A percentile compares a stretch with the other conserved stretches of the same genome.
Conservation (phyloP, 2,888 invertebrate genomes). For the Amblyjoppa fuscipennis region DNA sequence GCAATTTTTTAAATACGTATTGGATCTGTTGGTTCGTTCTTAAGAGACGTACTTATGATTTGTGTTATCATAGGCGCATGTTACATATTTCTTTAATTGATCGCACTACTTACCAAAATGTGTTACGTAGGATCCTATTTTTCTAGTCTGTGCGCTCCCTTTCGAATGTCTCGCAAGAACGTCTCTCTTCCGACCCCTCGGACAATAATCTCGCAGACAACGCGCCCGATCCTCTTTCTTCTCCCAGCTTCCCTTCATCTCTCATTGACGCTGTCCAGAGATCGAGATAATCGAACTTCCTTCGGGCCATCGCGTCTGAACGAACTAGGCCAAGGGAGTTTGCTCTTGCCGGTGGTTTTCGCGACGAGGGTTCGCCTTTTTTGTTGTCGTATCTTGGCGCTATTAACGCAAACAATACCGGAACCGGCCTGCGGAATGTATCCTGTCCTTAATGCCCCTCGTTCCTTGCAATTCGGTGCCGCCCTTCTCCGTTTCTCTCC, state of each 20-base stretch:
- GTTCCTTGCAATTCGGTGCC: slow-evolving; percentile 63
- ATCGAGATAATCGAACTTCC: slow-evolving; percentile 83
- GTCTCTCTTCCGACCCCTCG: slow-evolving; percentile 38
- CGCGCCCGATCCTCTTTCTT: slow-evolving; percentile 37
- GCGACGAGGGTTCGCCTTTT: slow-evolving; percentile 72
- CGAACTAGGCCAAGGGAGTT: slow-evolving; percentile 66
- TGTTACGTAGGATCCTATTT: slow-evolving; percentile 10
- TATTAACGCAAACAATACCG: slow-evolving; percentile 84
- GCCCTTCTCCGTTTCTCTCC: slow-evolving; percentile 64
- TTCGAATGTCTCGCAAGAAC: slow-evolving; percentile 35
- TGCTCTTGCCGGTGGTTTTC: slow-evolving; percentile 50
- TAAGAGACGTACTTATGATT: neutral
- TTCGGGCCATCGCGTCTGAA: slow-evolving; percentile 75
- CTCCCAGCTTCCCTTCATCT: slow-evolving; percentile 70
- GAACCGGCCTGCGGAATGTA: slow-evolving; percentile 82
- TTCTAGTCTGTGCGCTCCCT: slow-evolving; percentile 6
- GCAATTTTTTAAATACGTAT: neutral
- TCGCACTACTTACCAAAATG: neutral
- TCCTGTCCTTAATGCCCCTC: slow-evolving; percentile 82
- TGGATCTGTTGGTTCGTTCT: neutral
- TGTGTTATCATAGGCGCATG: neutral
- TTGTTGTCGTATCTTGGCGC: slow-evolving; percentile 81
- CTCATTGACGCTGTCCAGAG: slow-evolving; percentile 81
- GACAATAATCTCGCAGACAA: slow-evolving; percentile 50
- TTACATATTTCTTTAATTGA: neutral